Evolutionary conservation across 2,888 invertebrate species (phyloP).

Genomic region (Drosophila koepferae): DNA sequence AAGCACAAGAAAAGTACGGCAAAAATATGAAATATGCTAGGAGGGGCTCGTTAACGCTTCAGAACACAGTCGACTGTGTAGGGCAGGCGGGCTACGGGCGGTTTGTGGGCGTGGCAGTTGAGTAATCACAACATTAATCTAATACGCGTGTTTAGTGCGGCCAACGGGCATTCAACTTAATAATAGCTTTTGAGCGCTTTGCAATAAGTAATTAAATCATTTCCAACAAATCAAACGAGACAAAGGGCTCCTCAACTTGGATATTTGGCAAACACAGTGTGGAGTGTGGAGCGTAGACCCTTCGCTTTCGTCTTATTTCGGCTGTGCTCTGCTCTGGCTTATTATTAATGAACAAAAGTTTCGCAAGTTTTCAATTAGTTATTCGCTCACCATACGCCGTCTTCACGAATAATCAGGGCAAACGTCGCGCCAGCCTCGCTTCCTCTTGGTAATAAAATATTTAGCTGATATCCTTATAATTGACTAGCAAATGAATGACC

Average conservation of each 20-base stretch:
- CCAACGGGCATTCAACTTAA: constrained; percentile 54
- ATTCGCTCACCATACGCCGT: constrained; percentile 34
- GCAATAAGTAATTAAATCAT: constrained; percentile 74
- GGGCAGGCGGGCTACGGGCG: not conserved
- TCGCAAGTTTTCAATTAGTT: constrained; percentile 78
- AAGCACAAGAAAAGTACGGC: constrained; percentile 12
- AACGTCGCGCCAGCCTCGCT: constrained; percentile 37
- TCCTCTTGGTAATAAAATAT: constrained; percentile 62
- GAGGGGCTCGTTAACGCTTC: constrained; percentile 64
- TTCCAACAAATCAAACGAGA: constrained; percentile 60
- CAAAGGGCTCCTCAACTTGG: constrained; percentile 3
- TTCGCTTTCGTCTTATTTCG: constrained; percentile 7
- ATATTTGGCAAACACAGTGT: not conserved
- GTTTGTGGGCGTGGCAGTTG: constrained; percentile 1
- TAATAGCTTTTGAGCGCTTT: constrained; percentile 63
- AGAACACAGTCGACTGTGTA: constrained; percentile 24
- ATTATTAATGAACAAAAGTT: constrained; percentile 78
- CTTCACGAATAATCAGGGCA: constrained; percentile 66
- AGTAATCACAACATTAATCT: constrained; percentile 74
- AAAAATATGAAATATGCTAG: constrained; percentile 63
- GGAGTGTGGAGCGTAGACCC: not conserved
- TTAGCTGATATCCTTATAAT: constrained; percentile 64
- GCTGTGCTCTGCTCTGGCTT: constrained; percentile 39
- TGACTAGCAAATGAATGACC: constrained; percentile 60
- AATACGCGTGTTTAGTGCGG: constrained; percentile 64